phyloP scores from a whole-genome alignment of 2,113 vertebrate genomes.

The Scomber japonicus region DNA sequence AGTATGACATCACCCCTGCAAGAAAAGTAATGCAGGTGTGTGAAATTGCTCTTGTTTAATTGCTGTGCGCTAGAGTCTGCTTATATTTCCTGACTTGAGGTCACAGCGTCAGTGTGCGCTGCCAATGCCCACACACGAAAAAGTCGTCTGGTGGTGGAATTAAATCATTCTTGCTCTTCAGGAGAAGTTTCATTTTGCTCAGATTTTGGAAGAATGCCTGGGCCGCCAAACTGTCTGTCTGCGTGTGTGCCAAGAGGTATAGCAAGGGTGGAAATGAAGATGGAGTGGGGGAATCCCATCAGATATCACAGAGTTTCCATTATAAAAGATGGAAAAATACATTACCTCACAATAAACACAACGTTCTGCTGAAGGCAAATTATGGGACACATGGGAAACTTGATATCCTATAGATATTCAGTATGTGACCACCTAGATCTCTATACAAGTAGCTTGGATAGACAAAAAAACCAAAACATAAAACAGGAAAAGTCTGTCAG shows the following conservation, averaged over 20 bases:
- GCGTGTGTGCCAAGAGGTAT: slow-evolving; percentile 31
- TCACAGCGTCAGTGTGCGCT: slow-evolving; percentile 30
- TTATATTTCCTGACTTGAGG: slow-evolving; percentile 53
- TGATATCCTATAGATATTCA: background rate
- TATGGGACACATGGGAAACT: background rate
- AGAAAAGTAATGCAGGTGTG: slow-evolving; percentile 26
- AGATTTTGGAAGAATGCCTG: slow-evolving; percentile 77
- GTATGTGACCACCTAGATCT: background rate
- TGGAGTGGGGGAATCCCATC: slow-evolving; percentile 54
- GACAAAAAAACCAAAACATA: background rate
- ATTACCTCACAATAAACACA: slow-evolving; percentile 22
- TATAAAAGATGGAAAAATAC: slow-evolving; percentile 12
- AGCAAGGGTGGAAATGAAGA: slow-evolving; percentile 3
- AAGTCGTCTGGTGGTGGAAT: slow-evolving; percentile 56
- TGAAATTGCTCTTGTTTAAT: slow-evolving; percentile 27
- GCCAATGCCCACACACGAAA: slow-evolving; percentile 80
- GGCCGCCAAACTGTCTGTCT: slow-evolving; percentile 59
- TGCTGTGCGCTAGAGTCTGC: slow-evolving; percentile 13
- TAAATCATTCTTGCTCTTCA: slow-evolving; percentile 83
- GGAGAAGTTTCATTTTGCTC: slow-evolving; percentile 68
- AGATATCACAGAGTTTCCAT: slow-evolving; percentile 54
- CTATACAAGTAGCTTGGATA: background rate
- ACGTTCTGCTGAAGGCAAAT: slow-evolving; percentile 4
- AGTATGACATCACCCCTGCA: slow-evolving; percentile 30
- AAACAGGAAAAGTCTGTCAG: background rate